Evolutionary conservation across 2,888 invertebrate species (phyloP).

Genomic region (Fragum fragum): DNA sequence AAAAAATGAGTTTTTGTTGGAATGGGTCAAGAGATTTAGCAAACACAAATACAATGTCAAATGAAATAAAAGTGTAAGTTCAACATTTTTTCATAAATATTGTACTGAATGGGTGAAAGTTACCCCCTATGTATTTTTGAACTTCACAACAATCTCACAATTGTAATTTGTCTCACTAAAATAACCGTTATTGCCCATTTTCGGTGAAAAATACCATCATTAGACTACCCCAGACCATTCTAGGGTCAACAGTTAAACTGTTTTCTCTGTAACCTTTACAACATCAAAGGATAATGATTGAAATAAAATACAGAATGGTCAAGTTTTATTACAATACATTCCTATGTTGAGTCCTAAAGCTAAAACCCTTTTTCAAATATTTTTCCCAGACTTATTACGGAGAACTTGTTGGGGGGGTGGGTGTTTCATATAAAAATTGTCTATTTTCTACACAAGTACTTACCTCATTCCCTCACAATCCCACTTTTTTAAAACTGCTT

Average conservation of each 20-base stretch:
- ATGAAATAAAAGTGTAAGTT: too few relatives aligned
- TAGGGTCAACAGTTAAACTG: conserved; percentile 26
- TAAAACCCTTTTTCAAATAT: too few relatives aligned
- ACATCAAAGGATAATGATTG: conserved; percentile 17
- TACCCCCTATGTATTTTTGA: conserved; percentile 22
- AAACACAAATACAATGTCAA: too few relatives aligned
- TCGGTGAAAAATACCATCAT: conserved; percentile 26
- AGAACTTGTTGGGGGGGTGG: too few relatives aligned
- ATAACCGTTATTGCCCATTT: conserved; percentile 25
- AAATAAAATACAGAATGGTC: conserved; percentile 21
- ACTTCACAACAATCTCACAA: conserved; percentile 12
- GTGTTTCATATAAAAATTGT: too few relatives aligned
- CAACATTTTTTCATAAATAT: conserved; percentile 2
- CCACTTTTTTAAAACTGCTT: too few relatives aligned
- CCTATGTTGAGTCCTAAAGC: too few relatives aligned
- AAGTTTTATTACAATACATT: not conserved
- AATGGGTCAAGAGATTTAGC: too few relatives aligned
- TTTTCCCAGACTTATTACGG: too few relatives aligned
- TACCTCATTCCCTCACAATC: too few relatives aligned
- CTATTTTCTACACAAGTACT: too few relatives aligned
- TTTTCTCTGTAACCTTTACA: conserved; percentile 28
- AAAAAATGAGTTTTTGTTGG: too few relatives aligned
- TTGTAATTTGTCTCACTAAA: conserved; percentile 14
- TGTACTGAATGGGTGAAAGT: not conserved
- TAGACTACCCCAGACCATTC: conserved; percentile 22